Conservation (phyloP, 2,888 invertebrate genomes). For the Eupithecia exiguata region DNA sequence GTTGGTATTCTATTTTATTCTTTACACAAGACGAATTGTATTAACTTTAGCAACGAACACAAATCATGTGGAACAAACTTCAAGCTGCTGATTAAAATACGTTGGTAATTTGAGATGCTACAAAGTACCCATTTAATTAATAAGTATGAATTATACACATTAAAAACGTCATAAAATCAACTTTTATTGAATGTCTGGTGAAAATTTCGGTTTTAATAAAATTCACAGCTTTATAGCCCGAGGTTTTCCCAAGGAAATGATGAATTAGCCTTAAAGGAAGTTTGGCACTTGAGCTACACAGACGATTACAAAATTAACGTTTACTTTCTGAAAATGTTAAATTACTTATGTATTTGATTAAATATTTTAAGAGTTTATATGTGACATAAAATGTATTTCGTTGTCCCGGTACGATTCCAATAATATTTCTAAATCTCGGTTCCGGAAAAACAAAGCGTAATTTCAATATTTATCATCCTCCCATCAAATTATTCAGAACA, state of each 20-base stretch:
- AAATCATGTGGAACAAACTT: conserved; percentile 41
- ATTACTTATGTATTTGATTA: not conserved
- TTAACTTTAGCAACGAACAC: conserved; percentile 33
- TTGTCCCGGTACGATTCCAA: not conserved
- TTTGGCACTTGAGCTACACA: not conserved
- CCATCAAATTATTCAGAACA: conserved; percentile 8
- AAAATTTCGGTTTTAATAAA: conserved; percentile 30
- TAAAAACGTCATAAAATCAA: conserved; percentile 33
- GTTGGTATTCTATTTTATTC: conserved; percentile 25
- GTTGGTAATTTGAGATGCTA: conserved; percentile 46
- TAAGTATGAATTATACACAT: conserved; percentile 40
- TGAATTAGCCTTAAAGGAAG: conserved; percentile 20
- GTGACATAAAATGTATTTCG: not conserved
- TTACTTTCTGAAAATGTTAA: not conserved
- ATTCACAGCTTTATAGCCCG: conserved; percentile 26
- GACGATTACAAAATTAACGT: not conserved
- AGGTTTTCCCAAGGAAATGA: conserved; percentile 20
- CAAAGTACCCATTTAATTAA: conserved; percentile 41
- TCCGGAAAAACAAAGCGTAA: not conserved
- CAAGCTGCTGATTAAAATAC: conserved; percentile 46
- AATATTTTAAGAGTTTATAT: not conserved
- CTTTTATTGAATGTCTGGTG: conserved; percentile 27
- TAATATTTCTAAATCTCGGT: not conserved
- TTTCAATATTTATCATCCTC: conserved; percentile 23
- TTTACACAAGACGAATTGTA: conserved; percentile 34